Evolutionary conservation across 2,888 invertebrate species (phyloP).

Genomic region (Stenodema calcarata): DNA sequence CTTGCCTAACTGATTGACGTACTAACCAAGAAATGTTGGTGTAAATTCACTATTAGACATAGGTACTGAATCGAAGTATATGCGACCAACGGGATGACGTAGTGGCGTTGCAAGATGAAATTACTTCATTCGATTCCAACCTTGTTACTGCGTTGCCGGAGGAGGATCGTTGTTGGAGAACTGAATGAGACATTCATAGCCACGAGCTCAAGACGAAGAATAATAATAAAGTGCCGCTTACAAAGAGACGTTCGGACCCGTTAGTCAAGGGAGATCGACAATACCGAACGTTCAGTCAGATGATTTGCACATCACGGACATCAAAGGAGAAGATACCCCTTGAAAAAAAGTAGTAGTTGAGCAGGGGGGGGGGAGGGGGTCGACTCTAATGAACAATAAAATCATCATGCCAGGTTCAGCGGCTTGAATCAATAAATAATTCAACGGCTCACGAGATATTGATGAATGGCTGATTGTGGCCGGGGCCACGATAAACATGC

Average conservation of each 20-base stretch:
- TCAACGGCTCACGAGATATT: conserved; percentile 39
- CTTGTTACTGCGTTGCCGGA: not conserved
- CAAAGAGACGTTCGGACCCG: not conserved
- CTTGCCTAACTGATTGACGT: too few species aligned
- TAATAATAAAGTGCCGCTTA: not conserved
- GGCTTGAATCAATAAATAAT: conserved; percentile 46
- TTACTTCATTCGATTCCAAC: not conserved
- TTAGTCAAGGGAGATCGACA: not conserved
- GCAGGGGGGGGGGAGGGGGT: too few species aligned
- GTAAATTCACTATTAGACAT: too few species aligned
- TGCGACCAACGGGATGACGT: too few species aligned
- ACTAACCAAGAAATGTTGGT: too few species aligned
- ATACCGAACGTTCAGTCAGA: not conserved
- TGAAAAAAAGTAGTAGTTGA: too few species aligned
- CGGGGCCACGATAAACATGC: conserved; percentile 46
- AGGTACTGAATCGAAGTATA: too few species aligned
- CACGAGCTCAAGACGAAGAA: not conserved
- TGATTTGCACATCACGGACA: conserved; percentile 25
- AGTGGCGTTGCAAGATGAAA: not conserved
- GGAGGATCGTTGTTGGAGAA: not conserved
- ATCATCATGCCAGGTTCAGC: conserved; percentile 45
- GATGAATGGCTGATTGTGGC: conserved; percentile 51
- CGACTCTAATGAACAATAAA: conserved; percentile 47
- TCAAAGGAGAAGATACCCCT: not conserved
- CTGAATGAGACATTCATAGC: not conserved